phyloP scores from a whole-genome alignment of 2,888 invertebrate species.

The Eupithecia dodoneata region DNA sequence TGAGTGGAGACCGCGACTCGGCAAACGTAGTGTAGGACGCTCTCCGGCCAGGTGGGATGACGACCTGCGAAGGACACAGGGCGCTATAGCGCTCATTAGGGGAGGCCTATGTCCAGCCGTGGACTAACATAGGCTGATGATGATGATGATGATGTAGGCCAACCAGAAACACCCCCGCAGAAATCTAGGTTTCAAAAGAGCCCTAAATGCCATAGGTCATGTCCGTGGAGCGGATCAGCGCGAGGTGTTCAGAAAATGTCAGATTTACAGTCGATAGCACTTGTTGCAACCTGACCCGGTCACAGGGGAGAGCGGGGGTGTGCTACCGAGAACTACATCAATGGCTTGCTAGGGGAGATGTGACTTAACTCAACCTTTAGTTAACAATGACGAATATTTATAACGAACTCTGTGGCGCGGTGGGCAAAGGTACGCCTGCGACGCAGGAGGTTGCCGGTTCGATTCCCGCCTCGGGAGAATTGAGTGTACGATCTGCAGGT shows the following conservation, averaged over 20 bases:
- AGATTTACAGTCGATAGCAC: slow-evolving; percentile 79
- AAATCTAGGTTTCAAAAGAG: slow-evolving; percentile 30
- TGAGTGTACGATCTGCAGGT: no score
- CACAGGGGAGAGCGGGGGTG: slow-evolving; percentile 59
- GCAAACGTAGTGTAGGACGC: no score
- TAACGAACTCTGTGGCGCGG: no score
- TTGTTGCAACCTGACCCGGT: slow-evolving; percentile 80
- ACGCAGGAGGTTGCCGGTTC: no score
- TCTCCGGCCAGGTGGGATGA: no score
- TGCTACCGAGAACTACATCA: slow-evolving; percentile 44
- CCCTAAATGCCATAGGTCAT: slow-evolving; percentile 44
- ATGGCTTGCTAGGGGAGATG: background rate
- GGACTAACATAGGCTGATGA: no score
- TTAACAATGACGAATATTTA: background rate
- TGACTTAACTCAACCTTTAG: background rate
- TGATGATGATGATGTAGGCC: background rate
- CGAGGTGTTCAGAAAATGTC: slow-evolving; percentile 70
- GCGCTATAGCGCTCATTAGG: no score
- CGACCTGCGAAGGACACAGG: no score
- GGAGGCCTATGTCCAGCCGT: no score
- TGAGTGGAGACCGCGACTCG: no score
- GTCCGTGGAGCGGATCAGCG: slow-evolving; percentile 35
- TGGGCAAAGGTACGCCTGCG: no score
- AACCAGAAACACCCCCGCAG: background rate
- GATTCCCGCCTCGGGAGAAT: no score